Evolutionary conservation across 2,113 vertebrate species (phyloP).

Genomic region (Embiotoca jacksoni): DNA sequence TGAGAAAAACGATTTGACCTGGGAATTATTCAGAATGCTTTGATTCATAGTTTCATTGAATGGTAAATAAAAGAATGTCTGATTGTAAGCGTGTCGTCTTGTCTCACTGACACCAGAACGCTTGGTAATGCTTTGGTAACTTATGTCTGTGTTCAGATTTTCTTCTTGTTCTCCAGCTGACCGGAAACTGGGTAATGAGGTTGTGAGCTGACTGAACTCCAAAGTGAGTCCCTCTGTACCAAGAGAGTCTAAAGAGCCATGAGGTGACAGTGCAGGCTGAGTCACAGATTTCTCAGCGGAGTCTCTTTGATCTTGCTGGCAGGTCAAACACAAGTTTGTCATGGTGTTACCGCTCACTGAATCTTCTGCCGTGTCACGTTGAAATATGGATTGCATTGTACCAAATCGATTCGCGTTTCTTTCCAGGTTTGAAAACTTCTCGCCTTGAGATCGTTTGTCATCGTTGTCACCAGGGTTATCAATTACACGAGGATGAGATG

Average conservation of each 20-base stretch:
- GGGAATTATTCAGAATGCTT: constrained; percentile 26
- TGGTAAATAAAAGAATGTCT: constrained; percentile 5
- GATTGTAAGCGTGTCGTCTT: constrained; percentile 15
- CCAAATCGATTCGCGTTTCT: constrained; percentile 23
- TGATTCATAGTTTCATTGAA: constrained; percentile 18
- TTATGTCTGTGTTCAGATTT: constrained; percentile 18
- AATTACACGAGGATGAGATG: constrained; percentile 61
- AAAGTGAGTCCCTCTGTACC: constrained; percentile 1
- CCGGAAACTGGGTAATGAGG: constrained; percentile 33
- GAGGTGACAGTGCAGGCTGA: constrained; percentile 29
- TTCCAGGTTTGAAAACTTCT: constrained; percentile 39
- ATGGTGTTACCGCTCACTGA: constrained; percentile 34
- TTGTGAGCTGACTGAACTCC: constrained; percentile 33
- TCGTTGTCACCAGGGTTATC: constrained; percentile 63
- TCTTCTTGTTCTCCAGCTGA: constrained; percentile 21
- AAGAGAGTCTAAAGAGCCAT: constrained; percentile 13
- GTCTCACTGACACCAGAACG: background rate
- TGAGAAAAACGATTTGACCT: constrained; percentile 17
- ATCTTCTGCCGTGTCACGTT: constrained; percentile 35
- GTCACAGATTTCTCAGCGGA: constrained; percentile 49
- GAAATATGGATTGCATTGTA: constrained; percentile 51
- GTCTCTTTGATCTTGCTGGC: constrained; percentile 47
- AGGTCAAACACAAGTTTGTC: constrained; percentile 65
- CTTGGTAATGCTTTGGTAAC: background rate
- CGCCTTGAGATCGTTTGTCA: constrained; percentile 57